A percentile compares a stretch with the other conserved stretches of the same genome.
Conservation (phyloP, 2,888 invertebrate species). For the Tiliacea citrago region DNA sequence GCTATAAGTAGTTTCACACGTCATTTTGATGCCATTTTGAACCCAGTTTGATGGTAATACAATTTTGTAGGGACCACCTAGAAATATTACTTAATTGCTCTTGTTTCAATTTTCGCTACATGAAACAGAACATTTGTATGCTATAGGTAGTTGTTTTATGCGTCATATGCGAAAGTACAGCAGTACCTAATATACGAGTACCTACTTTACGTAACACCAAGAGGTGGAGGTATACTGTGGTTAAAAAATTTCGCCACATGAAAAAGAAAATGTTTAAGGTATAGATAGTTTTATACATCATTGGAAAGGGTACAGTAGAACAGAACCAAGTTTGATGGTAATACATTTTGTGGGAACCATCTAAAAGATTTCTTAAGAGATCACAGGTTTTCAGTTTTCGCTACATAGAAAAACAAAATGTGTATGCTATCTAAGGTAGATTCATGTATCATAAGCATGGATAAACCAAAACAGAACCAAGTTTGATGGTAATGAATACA, state of each 20-base stretch:
- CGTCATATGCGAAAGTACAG: background rate
- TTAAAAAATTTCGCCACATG: too few relatives aligned
- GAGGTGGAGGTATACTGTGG: background rate
- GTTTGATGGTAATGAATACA: conserved; percentile 2
- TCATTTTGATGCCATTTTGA: background rate
- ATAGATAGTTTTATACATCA: background rate
- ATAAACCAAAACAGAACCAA: background rate
- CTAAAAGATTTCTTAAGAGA: background rate
- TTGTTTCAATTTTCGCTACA: background rate
- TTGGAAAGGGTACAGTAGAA: background rate
- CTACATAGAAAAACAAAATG: conserved; percentile 1
- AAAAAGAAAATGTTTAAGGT: conserved; percentile 5
- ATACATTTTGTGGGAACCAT: background rate
- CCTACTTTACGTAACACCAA: background rate
- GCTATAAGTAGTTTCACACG: background rate
- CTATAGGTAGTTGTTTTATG: background rate
- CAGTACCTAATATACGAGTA: too few relatives aligned
- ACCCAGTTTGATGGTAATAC: background rate
- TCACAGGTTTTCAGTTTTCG: background rate
- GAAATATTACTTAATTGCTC: background rate
- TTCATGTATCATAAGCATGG: background rate
- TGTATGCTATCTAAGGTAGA: background rate
- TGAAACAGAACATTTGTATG: background rate
- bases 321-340: background rate
- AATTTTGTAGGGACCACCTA: background rate